These are phyloP conservation scores for Latrodectus elegans DNA, from an alignment of 2,888 invertebrate species.

Conservation along the genomic window DNA sequence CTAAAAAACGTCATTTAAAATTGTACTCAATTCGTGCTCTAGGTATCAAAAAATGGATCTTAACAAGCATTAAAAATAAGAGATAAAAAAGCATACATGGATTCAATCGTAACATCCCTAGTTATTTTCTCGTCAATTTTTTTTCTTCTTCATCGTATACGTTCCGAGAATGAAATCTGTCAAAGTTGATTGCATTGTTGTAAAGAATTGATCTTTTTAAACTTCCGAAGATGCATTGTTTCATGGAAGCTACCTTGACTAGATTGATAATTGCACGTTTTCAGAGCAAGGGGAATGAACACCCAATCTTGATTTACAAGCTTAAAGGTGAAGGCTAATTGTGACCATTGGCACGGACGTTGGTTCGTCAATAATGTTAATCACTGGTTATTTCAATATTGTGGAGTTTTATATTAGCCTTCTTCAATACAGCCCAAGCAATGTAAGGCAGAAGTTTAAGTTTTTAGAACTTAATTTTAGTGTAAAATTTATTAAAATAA, in stretches of 20 bases:
- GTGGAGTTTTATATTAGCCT: too few species aligned
- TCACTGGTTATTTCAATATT: too few species aligned
- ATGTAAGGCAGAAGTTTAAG: too few species aligned
- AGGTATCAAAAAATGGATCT: conserved; percentile 34
- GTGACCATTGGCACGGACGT: neutral
- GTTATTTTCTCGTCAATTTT: conserved; percentile 40
- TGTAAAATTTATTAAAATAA: too few species aligned
- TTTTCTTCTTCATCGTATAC: conserved; percentile 8
- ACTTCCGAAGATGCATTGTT: conserved; percentile 42
- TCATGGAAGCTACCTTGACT: neutral
- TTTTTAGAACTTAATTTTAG: too few species aligned
- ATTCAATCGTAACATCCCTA: neutral
- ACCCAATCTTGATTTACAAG: neutral
- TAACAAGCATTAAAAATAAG: conserved; percentile 24
- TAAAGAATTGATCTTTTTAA: conserved; percentile 36
- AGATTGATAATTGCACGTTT: too few species aligned
- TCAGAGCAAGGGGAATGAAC: neutral
- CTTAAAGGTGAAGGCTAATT: conserved; percentile 1
- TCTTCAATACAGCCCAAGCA: too few species aligned
- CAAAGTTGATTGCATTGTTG: conserved; percentile 51
- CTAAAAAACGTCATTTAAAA: conserved; percentile 24
- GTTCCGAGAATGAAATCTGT: conserved; percentile 20
- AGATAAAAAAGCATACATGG: conserved; percentile 10
- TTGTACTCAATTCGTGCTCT: conserved; percentile 31
- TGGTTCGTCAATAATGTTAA: too few species aligned